Evolutionary conservation across 2,113 vertebrate species (phyloP).

Genomic region (Tetrao urogallus): DNA sequence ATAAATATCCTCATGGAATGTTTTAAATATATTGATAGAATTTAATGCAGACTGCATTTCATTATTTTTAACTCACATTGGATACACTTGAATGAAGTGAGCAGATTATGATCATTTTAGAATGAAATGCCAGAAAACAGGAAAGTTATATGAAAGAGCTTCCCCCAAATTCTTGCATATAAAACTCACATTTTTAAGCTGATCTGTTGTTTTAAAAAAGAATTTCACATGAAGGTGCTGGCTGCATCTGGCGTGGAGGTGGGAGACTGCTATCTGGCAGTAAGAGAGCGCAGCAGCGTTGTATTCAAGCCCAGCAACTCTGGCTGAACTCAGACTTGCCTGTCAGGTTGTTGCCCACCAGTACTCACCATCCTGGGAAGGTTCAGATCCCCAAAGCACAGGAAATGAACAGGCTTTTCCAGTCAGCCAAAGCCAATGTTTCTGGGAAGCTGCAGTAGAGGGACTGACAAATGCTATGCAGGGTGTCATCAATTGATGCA

Average conservation of each 20-base stretch:
- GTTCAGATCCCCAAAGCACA: not conserved
- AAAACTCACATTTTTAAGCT: not conserved
- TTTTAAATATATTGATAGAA: not conserved
- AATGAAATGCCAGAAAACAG: not conserved
- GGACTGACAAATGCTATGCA: not conserved
- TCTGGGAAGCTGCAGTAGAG: not conserved
- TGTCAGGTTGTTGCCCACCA: not conserved
- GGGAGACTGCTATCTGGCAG: not conserved
- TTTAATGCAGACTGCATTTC: constrained; percentile 3
- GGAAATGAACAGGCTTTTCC: not conserved
- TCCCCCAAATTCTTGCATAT: not conserved
- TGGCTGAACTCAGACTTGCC: not conserved
- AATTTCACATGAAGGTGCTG: not conserved
- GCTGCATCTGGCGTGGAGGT: not conserved
- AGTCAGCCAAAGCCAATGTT: not conserved
- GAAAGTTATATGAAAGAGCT: not conserved
- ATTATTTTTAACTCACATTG: constrained; percentile 18
- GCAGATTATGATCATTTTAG: not conserved
- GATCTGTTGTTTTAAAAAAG: not conserved
- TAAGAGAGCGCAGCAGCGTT: not conserved
- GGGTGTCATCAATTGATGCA: not conserved
- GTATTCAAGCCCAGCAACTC: not conserved
- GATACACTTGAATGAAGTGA: not conserved
- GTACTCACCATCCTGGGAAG: not conserved
- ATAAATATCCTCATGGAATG: not conserved